A percentile compares a stretch with the other conserved stretches of the same genome.
Conservation (phyloP, 2,797 vertebrate species). For the Silurus aristotelis region DNA sequence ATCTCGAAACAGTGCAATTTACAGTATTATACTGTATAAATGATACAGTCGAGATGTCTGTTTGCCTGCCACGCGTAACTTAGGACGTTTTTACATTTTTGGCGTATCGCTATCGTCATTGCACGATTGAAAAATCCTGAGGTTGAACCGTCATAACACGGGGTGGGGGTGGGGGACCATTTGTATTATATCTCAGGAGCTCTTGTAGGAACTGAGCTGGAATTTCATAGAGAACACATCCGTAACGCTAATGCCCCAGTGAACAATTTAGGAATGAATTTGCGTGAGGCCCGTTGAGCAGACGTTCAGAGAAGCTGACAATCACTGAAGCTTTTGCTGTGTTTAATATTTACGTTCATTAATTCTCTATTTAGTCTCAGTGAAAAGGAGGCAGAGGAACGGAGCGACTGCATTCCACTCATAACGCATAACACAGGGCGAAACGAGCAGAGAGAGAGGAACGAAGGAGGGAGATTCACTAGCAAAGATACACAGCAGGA, state of each 20-base stretch:
- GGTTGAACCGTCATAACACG: too few relatives aligned
- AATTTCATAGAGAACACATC: neutral
- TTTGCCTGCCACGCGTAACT: too few relatives aligned
- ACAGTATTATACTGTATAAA: too few relatives aligned
- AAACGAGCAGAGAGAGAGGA: too few relatives aligned
- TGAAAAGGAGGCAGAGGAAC: conserved; percentile 62
- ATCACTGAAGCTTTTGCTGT: neutral
- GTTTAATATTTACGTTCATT: conserved; percentile 26
- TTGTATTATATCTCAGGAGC: neutral
- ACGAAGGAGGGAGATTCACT: conserved; percentile 45
- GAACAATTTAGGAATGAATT: neutral
- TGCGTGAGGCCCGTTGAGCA: neutral
- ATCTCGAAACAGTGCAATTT: too few relatives aligned
- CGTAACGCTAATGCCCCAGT: neutral
- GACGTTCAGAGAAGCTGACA: neutral
- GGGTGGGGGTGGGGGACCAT: too few relatives aligned
- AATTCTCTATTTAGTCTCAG: conserved; percentile 54
- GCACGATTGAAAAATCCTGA: too few relatives aligned
- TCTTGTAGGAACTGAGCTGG: neutral
- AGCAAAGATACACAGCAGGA: conserved; percentile 60
- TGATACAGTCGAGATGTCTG: too few relatives aligned
- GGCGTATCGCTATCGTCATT: too few relatives aligned
- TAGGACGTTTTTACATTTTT: too few relatives aligned
- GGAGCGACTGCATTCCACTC: conserved; percentile 59
- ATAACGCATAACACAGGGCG: conserved; percentile 33